Percentiles rank a stretch among this genome's conserved stretches.
phyloP scores from a whole-genome alignment of 2,797 vertebrate genomes.

The Ataeniobius toweri region DNA sequence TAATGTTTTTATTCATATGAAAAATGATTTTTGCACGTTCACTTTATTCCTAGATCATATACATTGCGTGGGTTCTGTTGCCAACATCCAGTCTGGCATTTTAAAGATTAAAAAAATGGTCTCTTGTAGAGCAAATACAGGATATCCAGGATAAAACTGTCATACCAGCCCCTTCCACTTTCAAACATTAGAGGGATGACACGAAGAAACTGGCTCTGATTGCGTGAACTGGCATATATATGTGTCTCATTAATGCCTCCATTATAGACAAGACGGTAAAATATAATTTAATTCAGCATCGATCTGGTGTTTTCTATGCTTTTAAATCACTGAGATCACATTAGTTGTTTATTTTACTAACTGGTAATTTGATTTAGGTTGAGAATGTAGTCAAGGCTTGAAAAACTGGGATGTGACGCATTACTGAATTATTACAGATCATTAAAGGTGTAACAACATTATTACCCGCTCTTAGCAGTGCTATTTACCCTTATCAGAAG shows the following conservation, averaged over 20 bases:
- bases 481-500: not conserved
- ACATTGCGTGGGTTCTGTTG: not conserved
- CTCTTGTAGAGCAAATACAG: not conserved
- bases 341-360: not conserved
- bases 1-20: not conserved
- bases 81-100: not conserved
- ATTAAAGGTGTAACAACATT: not conserved
- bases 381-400: not conserved
- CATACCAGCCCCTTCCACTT: not conserved
- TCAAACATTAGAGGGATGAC: not conserved
- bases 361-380: not conserved
- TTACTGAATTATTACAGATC: not conserved
- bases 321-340: not conserved
- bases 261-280: not conserved
- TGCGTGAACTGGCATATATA: not conserved
- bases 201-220: conserved; percentile 2
- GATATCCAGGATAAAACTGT: not conserved
- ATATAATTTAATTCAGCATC: not conserved
- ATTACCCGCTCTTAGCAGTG: no score
- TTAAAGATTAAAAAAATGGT: not conserved
- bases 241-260: not conserved
- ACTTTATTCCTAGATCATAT: not conserved
- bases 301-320: not conserved
- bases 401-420: not conserved
- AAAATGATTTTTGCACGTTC: not conserved